Conservation (phyloP, 1,140 invertebrate genomes). For the Phthorimaea operculella region DNA sequence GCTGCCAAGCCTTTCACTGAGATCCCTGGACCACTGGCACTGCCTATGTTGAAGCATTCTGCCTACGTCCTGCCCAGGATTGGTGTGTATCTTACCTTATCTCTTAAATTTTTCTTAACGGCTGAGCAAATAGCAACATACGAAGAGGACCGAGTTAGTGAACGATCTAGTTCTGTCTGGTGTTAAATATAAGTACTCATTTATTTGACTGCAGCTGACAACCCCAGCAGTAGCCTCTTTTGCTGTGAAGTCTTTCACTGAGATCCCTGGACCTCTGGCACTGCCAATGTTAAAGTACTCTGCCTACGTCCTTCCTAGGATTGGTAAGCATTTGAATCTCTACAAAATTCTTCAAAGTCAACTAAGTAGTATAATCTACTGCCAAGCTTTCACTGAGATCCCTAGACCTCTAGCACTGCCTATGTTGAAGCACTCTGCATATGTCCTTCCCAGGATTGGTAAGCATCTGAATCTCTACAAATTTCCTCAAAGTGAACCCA, state of each 20-base stretch:
- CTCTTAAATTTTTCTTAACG: no score
- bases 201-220: no score
- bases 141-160: no score
- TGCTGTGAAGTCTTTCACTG: conserved; percentile 45
- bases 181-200: no score
- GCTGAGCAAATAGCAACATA: no score
- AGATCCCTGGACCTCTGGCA: conserved; percentile 55
- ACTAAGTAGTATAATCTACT: no score
- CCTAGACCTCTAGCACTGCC: conserved; percentile 53
- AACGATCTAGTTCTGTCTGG: no score
- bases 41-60: conserved; percentile 53
- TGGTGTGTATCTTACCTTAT: conserved; percentile 33
- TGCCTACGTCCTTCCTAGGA: conserved; percentile 51
- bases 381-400: conserved; percentile 54
- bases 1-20: conserved; percentile 39
- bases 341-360: no score
- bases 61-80: conserved; percentile 55
- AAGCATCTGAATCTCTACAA: conserved; percentile 13
- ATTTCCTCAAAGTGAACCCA: no score
- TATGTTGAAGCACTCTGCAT: conserved; percentile 49
- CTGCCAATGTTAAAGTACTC: conserved; percentile 53
- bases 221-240: no score
- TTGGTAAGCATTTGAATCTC: no score
- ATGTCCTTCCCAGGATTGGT: conserved; percentile 57
- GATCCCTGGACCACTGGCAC: conserved; percentile 52